phyloP scores from a whole-genome alignment of 1,140 invertebrate species.

The Gryon sp. region DNA sequence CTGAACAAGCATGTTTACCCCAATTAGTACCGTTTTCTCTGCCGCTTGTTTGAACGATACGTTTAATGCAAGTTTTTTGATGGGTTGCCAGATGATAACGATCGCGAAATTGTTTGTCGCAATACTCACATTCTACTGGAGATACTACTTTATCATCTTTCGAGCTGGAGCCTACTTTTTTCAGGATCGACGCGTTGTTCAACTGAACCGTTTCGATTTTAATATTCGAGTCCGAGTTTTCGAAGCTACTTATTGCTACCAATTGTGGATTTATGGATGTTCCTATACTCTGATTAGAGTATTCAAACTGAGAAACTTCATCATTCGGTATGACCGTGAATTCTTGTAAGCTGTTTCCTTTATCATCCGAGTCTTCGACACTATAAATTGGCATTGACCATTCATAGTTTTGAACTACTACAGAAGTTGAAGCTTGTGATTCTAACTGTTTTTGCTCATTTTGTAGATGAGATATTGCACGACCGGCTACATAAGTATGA shows the following conservation, averaged over 20 bases:
- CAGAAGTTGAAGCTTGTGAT: slow-evolving; percentile 51
- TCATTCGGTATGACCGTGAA: slow-evolving; percentile 74
- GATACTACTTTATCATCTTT: slow-evolving; percentile 7
- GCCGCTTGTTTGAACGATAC: slow-evolving; percentile 69
- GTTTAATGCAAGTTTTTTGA: slow-evolving; percentile 74
- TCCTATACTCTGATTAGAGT: slow-evolving; percentile 63
- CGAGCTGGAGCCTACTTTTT: no score
- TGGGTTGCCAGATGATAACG: slow-evolving; percentile 68
- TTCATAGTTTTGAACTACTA: slow-evolving; percentile 24
- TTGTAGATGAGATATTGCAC: slow-evolving; percentile 70
- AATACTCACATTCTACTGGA: slow-evolving; percentile 77
- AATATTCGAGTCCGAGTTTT: slow-evolving; percentile 61
- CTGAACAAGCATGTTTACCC: slow-evolving; percentile 77
- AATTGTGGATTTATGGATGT: slow-evolving; percentile 66
- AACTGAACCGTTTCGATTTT: slow-evolving; percentile 68
- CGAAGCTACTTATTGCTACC: slow-evolving; percentile 66
- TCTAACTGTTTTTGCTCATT: slow-evolving; percentile 42
- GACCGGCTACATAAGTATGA: slow-evolving; percentile 77
- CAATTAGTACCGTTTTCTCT: slow-evolving; percentile 69
- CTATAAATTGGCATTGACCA: slow-evolving; percentile 74
- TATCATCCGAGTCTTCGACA: slow-evolving; percentile 66
- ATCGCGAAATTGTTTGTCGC: slow-evolving; percentile 77
- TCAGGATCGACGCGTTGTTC: no score
- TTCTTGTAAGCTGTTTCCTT: slow-evolving; percentile 70
- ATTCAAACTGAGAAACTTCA: slow-evolving; percentile 74